Evolutionary conservation across 37 sponge, comb jelly and placozoan species (phyloP).

Genomic region (Haliclona indistincta): DNA sequence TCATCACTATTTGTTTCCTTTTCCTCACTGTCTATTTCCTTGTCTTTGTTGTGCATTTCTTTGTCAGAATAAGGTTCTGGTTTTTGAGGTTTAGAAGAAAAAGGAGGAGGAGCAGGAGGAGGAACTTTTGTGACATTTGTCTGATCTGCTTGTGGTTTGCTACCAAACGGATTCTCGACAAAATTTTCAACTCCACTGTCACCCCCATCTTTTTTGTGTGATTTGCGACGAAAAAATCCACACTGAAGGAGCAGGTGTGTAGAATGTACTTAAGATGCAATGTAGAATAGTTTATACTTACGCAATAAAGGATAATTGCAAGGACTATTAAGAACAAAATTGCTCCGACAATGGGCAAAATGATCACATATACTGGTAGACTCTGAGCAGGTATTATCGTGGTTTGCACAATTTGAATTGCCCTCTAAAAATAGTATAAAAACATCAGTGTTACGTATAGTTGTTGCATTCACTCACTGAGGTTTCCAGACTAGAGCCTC

Average conservation of each 20-base stretch:
- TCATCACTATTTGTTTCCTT: too few species aligned
- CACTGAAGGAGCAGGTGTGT: background rate
- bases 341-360: constrained; percentile 26
- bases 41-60: too few species aligned
- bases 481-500: too few species aligned
- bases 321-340: constrained; percentile 17
- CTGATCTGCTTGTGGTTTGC: background rate
- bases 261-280: background rate
- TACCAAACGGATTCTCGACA: background rate
- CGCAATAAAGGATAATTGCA: constrained; percentile 23
- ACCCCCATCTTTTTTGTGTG: background rate
- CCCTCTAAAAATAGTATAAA: too few species aligned
- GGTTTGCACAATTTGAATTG: too few species aligned
- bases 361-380: too few species aligned
- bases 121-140: too few species aligned
- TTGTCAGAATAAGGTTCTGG: too few species aligned
- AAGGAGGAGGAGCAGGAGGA: background rate
- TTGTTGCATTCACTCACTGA: too few species aligned
- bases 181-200: background rate
- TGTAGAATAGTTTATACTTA: constrained; percentile 11
- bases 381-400: too few species aligned
- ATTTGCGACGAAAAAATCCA: background rate
- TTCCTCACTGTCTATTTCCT: too few species aligned
- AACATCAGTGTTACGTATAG: too few species aligned
- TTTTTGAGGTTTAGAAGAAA: background rate